Percentiles rank a stretch among this genome's conserved stretches.
These are phyloP conservation scores for Pasiphila rectangulata DNA, from an alignment of 2,888 invertebrate species.

Conservation along the genomic window DNA sequence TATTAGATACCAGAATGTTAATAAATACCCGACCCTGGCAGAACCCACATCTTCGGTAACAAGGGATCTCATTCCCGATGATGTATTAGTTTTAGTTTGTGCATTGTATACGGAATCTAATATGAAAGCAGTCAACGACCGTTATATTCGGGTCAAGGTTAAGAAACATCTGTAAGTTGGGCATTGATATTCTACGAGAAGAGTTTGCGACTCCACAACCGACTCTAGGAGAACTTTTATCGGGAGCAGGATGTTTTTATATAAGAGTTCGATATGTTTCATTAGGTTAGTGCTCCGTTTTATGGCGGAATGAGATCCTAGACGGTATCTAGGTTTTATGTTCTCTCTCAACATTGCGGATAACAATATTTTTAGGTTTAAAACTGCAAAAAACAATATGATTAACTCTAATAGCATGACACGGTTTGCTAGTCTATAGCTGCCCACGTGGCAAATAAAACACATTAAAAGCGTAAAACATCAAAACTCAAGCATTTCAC, in stretches of 20 bases:
- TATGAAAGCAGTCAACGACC: slow-evolving; percentile 37
- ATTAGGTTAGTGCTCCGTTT: slow-evolving; percentile 6
- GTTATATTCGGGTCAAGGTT: slow-evolving; percentile 42
- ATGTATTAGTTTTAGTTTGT: not conserved
- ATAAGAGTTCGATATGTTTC: slow-evolving; percentile 8
- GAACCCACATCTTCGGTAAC: slow-evolving; percentile 2
- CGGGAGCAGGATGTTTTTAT: slow-evolving; percentile 14
- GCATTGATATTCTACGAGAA: slow-evolving; percentile 30
- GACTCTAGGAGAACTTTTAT: slow-evolving; percentile 10
- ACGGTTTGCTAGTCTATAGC: too few relatives aligned
- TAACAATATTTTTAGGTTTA: too few relatives aligned
- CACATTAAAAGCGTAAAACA: slow-evolving; percentile 2
- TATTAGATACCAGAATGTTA: slow-evolving; percentile 3
- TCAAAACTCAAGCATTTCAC: slow-evolving; percentile 18
- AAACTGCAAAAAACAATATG: too few relatives aligned
- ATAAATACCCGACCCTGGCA: not conserved
- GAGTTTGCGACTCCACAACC: slow-evolving; percentile 13
- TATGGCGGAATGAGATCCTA: slow-evolving; percentile 1
- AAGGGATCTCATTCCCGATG: not conserved
- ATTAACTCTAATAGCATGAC: too few relatives aligned
- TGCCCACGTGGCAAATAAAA: not conserved
- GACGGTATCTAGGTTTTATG: not conserved
- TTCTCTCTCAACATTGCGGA: too few relatives aligned
- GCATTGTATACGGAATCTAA: slow-evolving; percentile 1
- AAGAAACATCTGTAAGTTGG: slow-evolving; percentile 16